A percentile compares a stretch with the other conserved stretches of the same genome.
phyloP scores from a whole-genome alignment of 2,113 vertebrate genomes.

The Cheilinus undulatus region DNA sequence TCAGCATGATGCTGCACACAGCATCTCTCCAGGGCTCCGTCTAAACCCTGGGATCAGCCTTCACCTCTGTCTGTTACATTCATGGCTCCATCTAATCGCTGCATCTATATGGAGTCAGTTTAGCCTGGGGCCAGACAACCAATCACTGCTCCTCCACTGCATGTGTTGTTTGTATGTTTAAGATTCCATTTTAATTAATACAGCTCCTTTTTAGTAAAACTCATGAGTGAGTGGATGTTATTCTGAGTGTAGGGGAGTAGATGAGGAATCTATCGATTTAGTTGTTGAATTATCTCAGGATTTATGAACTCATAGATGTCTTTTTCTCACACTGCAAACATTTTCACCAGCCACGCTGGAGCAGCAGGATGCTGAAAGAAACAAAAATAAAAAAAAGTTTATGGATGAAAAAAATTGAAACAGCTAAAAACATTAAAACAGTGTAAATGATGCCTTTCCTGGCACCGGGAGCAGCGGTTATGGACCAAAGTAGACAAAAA shows the following conservation, averaged over 20 bases:
- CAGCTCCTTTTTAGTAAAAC: not conserved
- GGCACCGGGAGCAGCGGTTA: no score
- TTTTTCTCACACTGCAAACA: conserved; percentile 11
- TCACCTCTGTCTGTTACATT: conserved; percentile 1
- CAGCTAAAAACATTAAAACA: no score
- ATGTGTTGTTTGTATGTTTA: conserved; percentile 2
- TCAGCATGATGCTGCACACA: not conserved
- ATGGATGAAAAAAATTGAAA: no score
- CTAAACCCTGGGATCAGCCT: conserved; percentile 15
- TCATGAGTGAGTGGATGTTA: conserved; percentile 13
- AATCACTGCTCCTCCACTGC: not conserved
- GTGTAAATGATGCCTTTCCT: no score
- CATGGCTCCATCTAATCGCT: conserved; percentile 47
- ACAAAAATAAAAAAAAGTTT: not conserved
- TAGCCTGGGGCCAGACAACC: not conserved
- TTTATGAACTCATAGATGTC: conserved; percentile 16
- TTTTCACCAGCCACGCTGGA: not conserved
- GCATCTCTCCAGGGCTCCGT: not conserved
- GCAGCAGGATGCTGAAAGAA: not conserved
- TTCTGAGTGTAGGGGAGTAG: conserved; percentile 14
- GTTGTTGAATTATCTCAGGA: conserved; percentile 25
- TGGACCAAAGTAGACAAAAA: no score
- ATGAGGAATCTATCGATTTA: conserved; percentile 21
- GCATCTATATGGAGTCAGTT: conserved; percentile 1
- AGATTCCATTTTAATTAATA: not conserved